Evolutionary conservation across 1,140 invertebrate genomes (phyloP), one percentile per base, ranked within the genome.

Genomic region (Antheraea pernyi): DNA sequence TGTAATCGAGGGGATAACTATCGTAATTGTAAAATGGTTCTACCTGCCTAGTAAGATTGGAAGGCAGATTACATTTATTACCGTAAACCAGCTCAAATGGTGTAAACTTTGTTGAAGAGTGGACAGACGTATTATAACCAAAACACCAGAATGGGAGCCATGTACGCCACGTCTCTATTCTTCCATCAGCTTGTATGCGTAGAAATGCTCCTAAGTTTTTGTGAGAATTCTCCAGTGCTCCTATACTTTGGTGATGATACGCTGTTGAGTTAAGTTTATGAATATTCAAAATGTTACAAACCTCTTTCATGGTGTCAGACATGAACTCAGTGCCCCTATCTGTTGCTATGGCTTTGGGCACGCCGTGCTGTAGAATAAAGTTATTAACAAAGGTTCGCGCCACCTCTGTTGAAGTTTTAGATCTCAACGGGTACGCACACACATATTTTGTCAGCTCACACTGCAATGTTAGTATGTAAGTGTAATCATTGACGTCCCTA

Each of bases 131-230:
- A n/a, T n/a, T n/a, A n/a, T n/a, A n/a, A n/a, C n/a, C n/a, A n/a
- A n/a, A 78, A 65, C 71, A 78, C 71, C 76, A 78, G 66, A 36
- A 75, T 2, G 70, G 70, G 7, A 78, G 39, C 76, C 76, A 77
- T 5, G 18, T n/a, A 42, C 76, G 74, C 74, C 76, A 76, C 13
- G 65, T 19, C 7, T 70, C 59, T 3, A 58, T 8, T 30, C 63
- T 59, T 7, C 65, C 63, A 11, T 66, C 61, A 30, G 19, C 16
- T 19, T 74, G 53, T 11, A 78, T 78, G 36, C 72, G 63, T n/a
- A 78, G 62, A 69, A 66, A 78, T 3, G 69, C 7, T 39, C 64
- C 65, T n/a, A 78, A 36, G 67, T 42, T 30, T 72, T 78, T 78
- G 30, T 78, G 74, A 10, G 71, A 22, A 59, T 74, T 71, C 62